Base-by-base conservation (phyloP, 2,113 vertebrate species). In the Falcunculus frontatus region DNA sequence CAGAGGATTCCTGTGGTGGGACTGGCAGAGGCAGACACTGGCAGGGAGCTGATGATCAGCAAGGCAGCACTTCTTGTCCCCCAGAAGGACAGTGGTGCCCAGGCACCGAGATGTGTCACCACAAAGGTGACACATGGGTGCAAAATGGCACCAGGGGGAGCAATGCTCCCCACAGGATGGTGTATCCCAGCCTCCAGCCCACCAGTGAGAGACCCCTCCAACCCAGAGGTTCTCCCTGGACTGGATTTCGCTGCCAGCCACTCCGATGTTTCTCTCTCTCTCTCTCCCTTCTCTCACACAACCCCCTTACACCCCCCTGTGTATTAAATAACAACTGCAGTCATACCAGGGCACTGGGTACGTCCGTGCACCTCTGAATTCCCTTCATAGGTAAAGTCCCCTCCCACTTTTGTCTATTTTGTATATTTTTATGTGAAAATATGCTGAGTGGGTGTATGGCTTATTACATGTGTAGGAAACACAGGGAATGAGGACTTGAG, bases 21-120 rank as follows among this genome's bases (percentile, higher is more conserved):
- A 22, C 30, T 3, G 1, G 41, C 55, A 52, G 44, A 68, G 2
- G 9, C 0, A 2, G 49, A 6, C 44, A 13, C 30, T 26, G 42
- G 69, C 53, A 64, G 76, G 78, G 67, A 53, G 81, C 30, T 75
- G 62, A 13, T 3, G 13, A 30, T 63, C 14, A 16, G 42, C 0
- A 0, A 20, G 39, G 44, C 30, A 89, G 67, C 11, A 10, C 32
- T 39, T 62, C 23, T 39, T 16, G 56, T 46, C 13, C 23, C 27
- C 9, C 15, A 30, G 62, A 13, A 72, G 63, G 89, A 53, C 1
- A 1, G n/a, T 2, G 20, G 39, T 33, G 55, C n/a, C 47, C 79
- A 47, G 70, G 83, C 6, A 4, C 49, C n/a, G 41, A 4, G 10
- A 32, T 47, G 39, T 59, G 41, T 4, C 90, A 86, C 63, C 81